Percentiles rank a stretch among this genome's conserved stretches.
These are phyloP conservation scores for Eustalomyia histrio DNA, from an alignment of 2,888 invertebrate genomes.

Conservation along the genomic window DNA sequence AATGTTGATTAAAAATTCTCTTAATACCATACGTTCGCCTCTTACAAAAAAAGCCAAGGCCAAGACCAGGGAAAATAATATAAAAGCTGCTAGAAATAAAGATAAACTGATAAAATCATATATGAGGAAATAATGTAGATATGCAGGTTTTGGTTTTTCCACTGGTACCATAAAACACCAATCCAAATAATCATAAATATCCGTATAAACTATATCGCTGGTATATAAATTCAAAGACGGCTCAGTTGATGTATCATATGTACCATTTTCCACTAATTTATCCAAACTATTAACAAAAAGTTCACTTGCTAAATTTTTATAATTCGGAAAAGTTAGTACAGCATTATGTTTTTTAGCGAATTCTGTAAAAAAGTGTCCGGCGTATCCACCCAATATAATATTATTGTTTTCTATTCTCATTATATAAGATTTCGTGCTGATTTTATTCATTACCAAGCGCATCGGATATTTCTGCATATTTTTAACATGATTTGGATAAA, in stretches of 20 bases:
- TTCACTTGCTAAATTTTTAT: background rate
- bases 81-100: slow-evolving; percentile 24
- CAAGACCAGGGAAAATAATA: slow-evolving; percentile 47
- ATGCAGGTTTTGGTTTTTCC: slow-evolving; percentile 58
- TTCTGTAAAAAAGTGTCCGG: slow-evolving; percentile 45
- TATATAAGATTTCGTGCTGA: slow-evolving; percentile 51
- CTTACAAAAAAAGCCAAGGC: slow-evolving; percentile 20
- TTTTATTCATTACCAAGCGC: slow-evolving; percentile 29
- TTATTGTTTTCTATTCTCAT: slow-evolving; percentile 23
- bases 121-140: slow-evolving; percentile 56
- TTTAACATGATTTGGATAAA: slow-evolving; percentile 49
- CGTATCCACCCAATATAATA: slow-evolving; percentile 44
- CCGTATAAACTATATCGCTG: slow-evolving; percentile 22
- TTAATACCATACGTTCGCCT: slow-evolving; percentile 1
- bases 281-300: background rate
- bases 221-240: background rate
- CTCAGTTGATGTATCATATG: slow-evolving; percentile 55
- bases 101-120: slow-evolving; percentile 30
- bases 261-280: slow-evolving; percentile 27
- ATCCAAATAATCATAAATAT: slow-evolving; percentile 32
- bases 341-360: slow-evolving; percentile 61
- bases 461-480: slow-evolving; percentile 57
- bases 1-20: slow-evolving; percentile 52
- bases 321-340: slow-evolving; percentile 26
- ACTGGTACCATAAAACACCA: slow-evolving; percentile 28